phyloP scores from a whole-genome alignment of 1,140 invertebrate species.

The Drosophila grimshawi region DNA sequence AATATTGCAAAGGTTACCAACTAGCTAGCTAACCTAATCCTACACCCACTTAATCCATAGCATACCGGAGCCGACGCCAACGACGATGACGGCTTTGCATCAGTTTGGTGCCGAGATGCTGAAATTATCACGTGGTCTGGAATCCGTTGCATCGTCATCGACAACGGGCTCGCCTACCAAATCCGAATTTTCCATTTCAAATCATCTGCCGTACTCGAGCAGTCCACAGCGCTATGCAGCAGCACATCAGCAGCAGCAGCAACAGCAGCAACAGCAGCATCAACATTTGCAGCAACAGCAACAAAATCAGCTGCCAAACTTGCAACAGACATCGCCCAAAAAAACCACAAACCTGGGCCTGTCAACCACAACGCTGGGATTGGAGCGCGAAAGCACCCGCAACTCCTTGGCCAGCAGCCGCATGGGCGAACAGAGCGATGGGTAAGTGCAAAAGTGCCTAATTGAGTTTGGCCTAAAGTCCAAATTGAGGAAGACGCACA shows the following conservation, averaged over 20 bases:
- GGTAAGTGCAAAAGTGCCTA: slow-evolving; percentile 47
- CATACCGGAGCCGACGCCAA: slow-evolving; percentile 89
- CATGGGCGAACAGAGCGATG: slow-evolving; percentile 66
- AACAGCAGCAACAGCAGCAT: slow-evolving; percentile 29
- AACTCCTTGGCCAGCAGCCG: slow-evolving; percentile 73
- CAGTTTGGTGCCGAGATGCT: slow-evolving; percentile 93
- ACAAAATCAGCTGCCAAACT: slow-evolving; percentile 2
- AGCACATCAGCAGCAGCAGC: slow-evolving; percentile 47
- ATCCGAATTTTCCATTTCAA: slow-evolving; percentile 79
- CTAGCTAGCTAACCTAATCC: slow-evolving; percentile 16
- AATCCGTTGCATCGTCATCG: slow-evolving; percentile 86
- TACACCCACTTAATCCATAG: slow-evolving; percentile 43
- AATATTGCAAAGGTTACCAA: neutral
- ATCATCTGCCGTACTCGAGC: slow-evolving; percentile 67
- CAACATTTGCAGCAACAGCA: slow-evolving; percentile 43
- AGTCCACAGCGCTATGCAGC: slow-evolving; percentile 69
- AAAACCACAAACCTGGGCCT: slow-evolving; percentile 42
- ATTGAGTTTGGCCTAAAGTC: slow-evolving; percentile 5
- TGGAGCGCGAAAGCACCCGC: slow-evolving; percentile 68
- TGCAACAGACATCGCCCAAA: slow-evolving; percentile 62
- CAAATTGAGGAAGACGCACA: slow-evolving; percentile 4
- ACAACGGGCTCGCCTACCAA: slow-evolving; percentile 84
- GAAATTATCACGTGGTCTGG: slow-evolving; percentile 90
- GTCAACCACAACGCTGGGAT: slow-evolving; percentile 53
- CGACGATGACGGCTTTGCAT: slow-evolving; percentile 91